Evolutionary conservation across 2,113 vertebrate species (phyloP).

Genomic region (Cyphomyrus discorhynchus): DNA sequence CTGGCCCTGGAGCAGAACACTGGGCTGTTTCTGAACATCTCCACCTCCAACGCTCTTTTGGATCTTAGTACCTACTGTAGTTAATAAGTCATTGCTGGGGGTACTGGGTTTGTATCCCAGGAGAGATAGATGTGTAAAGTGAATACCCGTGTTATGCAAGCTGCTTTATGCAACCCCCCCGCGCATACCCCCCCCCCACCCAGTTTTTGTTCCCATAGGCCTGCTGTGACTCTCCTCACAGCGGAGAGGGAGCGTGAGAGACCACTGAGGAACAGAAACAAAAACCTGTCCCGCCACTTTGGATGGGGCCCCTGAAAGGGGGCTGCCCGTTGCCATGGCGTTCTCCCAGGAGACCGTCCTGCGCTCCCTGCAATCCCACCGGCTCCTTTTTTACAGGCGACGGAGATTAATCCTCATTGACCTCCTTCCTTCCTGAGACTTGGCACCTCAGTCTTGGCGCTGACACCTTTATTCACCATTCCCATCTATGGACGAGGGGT

Average conservation of each 20-base stretch:
- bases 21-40: not conserved
- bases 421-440: constrained; percentile 52
- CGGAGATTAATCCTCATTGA: constrained; percentile 50
- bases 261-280: constrained; percentile 34
- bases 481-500: constrained; percentile 17
- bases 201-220: constrained; percentile 42
- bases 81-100: not conserved
- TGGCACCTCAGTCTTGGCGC: constrained; percentile 31
- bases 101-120: not conserved
- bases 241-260: constrained; percentile 33
- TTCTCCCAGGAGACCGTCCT: constrained; percentile 61
- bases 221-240: constrained; percentile 46
- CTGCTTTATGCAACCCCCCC: not conserved
- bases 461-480: constrained; percentile 42
- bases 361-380: constrained; percentile 53
- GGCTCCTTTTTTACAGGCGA: constrained; percentile 46
- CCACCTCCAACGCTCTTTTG: not conserved
- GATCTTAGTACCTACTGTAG: not conserved
- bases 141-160: not conserved
- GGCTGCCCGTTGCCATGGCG: constrained; percentile 58
- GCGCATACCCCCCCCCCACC: not conserved
- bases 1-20: not conserved
- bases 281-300: constrained; percentile 56
- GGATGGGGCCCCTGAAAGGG: constrained; percentile 54
- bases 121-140: not conserved